phyloP scores from a whole-genome alignment of 2,888 invertebrate species.

The Hedychridium roseum region DNA sequence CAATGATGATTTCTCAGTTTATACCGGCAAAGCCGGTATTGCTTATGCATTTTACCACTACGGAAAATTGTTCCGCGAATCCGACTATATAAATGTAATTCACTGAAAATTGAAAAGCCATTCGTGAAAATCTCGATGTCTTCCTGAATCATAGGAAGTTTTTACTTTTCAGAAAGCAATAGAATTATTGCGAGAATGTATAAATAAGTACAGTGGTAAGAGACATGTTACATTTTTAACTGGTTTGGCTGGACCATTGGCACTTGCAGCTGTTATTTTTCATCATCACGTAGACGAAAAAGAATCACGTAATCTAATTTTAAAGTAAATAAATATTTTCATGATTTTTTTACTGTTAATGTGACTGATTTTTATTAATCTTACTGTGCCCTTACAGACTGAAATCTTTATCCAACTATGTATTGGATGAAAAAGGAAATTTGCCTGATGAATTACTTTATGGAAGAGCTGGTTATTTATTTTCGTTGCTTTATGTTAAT shows the following conservation, averaged over 20 bases:
- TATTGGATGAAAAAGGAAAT: conserved; percentile 66
- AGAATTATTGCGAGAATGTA: conserved; percentile 61
- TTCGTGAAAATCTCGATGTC: too few species aligned
- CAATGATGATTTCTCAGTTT: conserved; percentile 71
- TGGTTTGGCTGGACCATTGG: conserved; percentile 75
- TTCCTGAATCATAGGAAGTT: too few species aligned
- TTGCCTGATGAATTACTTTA: conserved; percentile 85
- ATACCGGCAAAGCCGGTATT: conserved; percentile 79
- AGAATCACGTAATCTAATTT: conserved; percentile 65
- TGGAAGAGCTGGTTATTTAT: conserved; percentile 85
- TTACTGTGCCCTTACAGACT: conserved; percentile 65
- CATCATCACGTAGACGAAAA: conserved; percentile 67
- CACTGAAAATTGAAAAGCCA: too few species aligned
- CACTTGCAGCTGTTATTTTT: conserved; percentile 70
- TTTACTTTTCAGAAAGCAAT: conserved; percentile 60
- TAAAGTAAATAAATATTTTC: conserved; percentile 62
- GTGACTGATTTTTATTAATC: conserved; percentile 5
- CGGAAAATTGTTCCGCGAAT: conserved; percentile 51
- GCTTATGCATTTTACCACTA: conserved; percentile 72
- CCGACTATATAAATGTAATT: conserved; percentile 46
- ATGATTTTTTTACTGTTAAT: conserved; percentile 11
- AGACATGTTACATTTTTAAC: conserved; percentile 72
- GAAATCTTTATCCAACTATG: conserved; percentile 66
- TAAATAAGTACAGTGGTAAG: conserved; percentile 62
- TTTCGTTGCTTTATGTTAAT: conserved; percentile 78